phyloP scores from a whole-genome alignment of 1,140 invertebrate genomes.

The Ips typographus region DNA sequence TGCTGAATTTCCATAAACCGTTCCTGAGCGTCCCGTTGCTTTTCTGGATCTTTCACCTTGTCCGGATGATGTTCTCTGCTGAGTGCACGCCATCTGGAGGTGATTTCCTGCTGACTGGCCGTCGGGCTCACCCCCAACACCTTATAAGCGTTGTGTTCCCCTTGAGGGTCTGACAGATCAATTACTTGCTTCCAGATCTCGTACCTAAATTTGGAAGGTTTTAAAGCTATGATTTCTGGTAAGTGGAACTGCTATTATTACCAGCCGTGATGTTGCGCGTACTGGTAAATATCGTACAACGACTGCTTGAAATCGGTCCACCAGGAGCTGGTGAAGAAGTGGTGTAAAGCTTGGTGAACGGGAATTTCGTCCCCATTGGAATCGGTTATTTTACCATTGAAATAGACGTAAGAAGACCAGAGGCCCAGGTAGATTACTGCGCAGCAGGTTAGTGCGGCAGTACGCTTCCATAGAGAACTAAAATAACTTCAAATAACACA shows the following conservation, averaged over 20 bases:
- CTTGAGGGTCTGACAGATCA: slow-evolving; percentile 82
- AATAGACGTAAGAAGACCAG: slow-evolving; percentile 81
- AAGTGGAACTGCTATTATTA: slow-evolving; percentile 36
- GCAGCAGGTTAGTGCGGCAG: slow-evolving; percentile 60
- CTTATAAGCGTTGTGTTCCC: slow-evolving; percentile 87
- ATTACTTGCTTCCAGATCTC: slow-evolving; percentile 85
- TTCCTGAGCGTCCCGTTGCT: slow-evolving; percentile 71
- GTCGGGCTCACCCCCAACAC: slow-evolving; percentile 73
- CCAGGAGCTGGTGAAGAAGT: slow-evolving; percentile 88
- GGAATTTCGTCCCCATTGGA: slow-evolving; percentile 86
- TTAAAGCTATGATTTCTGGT: slow-evolving; percentile 18
- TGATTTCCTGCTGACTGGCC: slow-evolving; percentile 84
- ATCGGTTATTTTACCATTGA: slow-evolving; percentile 85
- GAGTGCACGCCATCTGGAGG: slow-evolving; percentile 73
- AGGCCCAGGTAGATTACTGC: slow-evolving; percentile 70
- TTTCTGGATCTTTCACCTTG: slow-evolving; percentile 74
- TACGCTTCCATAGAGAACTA: slow-evolving; percentile 49
- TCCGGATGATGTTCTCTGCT: slow-evolving; percentile 92
- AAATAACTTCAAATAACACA: slow-evolving; percentile 1
- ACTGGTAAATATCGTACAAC: slow-evolving; percentile 62
- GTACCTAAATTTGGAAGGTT: slow-evolving; percentile 48
- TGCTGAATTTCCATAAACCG: slow-evolving; percentile 92
- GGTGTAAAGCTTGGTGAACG: slow-evolving; percentile 80
- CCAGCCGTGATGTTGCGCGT: slow-evolving; percentile 46
- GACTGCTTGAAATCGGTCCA: slow-evolving; percentile 74